Base-by-base conservation (phyloP, 1,140 invertebrate genomes). In the Hycleus cichorii region DNA sequence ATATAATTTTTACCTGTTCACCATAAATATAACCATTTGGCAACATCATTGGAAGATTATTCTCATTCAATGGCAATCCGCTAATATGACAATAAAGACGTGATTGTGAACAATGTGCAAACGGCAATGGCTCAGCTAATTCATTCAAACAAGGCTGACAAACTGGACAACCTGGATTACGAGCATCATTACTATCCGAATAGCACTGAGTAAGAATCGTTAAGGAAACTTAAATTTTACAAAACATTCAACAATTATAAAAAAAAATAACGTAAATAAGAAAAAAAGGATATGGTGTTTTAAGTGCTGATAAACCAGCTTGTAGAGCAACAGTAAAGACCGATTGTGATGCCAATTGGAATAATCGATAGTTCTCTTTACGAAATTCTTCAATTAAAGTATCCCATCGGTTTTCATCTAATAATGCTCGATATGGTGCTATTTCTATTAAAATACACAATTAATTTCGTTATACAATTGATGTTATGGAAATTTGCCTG, bases 11-110 rank as follows among this genome's bases (percentile, higher is more conserved):
- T 75, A 93, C 93, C 81, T 91, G 84, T 77, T 93, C 90, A n/a
- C 96, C 95, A 76, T 97, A 98, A 48, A 98, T 93, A 76, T 94
- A 90, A 53, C 95, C 95, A 80, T 98, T 98, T 42, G 97, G 96
- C 74, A 98, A 81, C 86, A 97, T 95, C 87, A 98, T 91, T 0
- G 97, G 96, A 62, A 90, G 91, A 77, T 99, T 98, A 74, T 98
- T 87, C 76, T 98, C 96, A 78, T 98, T 97, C 46, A 99, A 78
- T n/a, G 92, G 88, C 63, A 90, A 81, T 4, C 93, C 91, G 49
- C 91, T 93, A 59, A 97, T 90, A 64, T 88, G 84, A 72, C 93
- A 97, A 62, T 98, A 90, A 3, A 99, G 80, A 43, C 91, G 84
- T 57, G 93, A 94, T 74, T 98, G 95, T 24, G 93, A 92, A 74